A percentile compares a stretch with the other conserved stretches of the same genome.
phyloP scores from a whole-genome alignment of 2,797 vertebrate genomes.

The Sebastiscus albofasciatus region DNA sequence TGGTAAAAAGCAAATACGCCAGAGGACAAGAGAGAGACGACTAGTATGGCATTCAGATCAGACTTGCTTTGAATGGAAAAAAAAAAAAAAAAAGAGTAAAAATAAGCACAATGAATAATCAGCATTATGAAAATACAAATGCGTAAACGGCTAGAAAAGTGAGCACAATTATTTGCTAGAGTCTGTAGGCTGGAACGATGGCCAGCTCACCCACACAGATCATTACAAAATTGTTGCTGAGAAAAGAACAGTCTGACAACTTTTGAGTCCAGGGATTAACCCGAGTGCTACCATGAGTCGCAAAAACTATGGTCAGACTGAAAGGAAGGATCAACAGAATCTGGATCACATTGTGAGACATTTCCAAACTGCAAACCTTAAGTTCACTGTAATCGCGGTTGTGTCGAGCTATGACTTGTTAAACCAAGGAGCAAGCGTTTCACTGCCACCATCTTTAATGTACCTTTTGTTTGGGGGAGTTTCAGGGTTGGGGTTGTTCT shows the following conservation, averaged over 20 bases:
- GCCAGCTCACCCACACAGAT: conserved; percentile 43
- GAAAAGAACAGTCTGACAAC: conserved; percentile 59
- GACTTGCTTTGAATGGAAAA: conserved; percentile 25
- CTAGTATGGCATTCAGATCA: conserved; percentile 49
- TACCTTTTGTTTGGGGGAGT: conserved; percentile 47
- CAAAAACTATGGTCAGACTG: conserved; percentile 24
- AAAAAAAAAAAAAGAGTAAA: conserved; percentile 23
- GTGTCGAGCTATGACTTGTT: conserved; percentile 19
- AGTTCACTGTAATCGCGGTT: conserved; percentile 16
- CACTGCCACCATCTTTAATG: conserved; percentile 58
- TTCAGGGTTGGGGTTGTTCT: conserved; percentile 24
- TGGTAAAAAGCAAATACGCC: conserved; percentile 33
- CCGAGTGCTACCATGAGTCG: conserved; percentile 36
- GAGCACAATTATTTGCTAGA: conserved; percentile 59
- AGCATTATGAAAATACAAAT: conserved; percentile 76
- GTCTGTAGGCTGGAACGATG: conserved; percentile 27
- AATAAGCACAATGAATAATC: conserved; percentile 66
- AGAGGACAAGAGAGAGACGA: conserved; percentile 27
- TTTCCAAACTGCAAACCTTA: conserved; percentile 12
- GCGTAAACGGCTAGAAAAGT: conserved; percentile 69
- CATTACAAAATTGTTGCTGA: conserved; percentile 65
- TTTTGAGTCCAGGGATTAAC: conserved; percentile 50
- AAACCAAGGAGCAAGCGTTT: conserved; percentile 51
- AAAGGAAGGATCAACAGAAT: conserved; percentile 36
- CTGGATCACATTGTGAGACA: conserved; percentile 35